Base-by-base conservation (phyloP, 2,113 vertebrate genomes). In the Phyllostomus hastatus region DNA sequence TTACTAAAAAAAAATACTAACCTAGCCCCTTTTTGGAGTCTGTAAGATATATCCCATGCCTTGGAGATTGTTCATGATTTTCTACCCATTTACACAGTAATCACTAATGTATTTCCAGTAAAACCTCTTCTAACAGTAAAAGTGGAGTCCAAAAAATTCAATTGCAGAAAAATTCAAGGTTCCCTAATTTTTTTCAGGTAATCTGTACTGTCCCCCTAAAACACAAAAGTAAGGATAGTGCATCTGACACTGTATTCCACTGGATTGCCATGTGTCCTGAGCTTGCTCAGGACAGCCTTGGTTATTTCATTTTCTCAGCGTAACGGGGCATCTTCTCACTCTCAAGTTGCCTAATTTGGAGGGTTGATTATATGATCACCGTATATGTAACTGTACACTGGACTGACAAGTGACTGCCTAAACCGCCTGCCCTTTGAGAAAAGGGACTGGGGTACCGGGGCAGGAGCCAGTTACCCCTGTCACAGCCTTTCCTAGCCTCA, bases 51-150 rank as follows among this genome's bases (percentile, higher is more conserved):
- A 79, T 87, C 38, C 59, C 48, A 87, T 67, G 17, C 22, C 75
- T 97, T 91, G 91, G 66, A 94, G 66, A 59, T 93, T 69, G 43
- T 78, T 91, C 28, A 57, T 95, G 88, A 75, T 78, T 91, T 90
- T 94, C 81, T 81, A 66, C 31, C 26, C 81, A 50, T 61, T 94
- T 70, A 88, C 85, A 82, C 41, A 50, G 10, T 88, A 67, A 92
- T 80, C 31, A 76, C 17, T 67, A 38, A 19, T 50, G 38, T 41
- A 54, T 76, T 95, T 94, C 19, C 33, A 96, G 19, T 17, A 70
- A 94, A 83, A 57, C 11, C 2, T 75, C n/a, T 83, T 17, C 15
- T 79, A 70, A 88, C 10, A 79, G 31, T n/a, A 93, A 96, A 84
- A 76, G 8, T 79, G 26, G 28, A 94, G 19, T 64, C 33, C 15